Conservation (phyloP, 2,797 vertebrate species). For the Cyprinella venusta region DNA sequence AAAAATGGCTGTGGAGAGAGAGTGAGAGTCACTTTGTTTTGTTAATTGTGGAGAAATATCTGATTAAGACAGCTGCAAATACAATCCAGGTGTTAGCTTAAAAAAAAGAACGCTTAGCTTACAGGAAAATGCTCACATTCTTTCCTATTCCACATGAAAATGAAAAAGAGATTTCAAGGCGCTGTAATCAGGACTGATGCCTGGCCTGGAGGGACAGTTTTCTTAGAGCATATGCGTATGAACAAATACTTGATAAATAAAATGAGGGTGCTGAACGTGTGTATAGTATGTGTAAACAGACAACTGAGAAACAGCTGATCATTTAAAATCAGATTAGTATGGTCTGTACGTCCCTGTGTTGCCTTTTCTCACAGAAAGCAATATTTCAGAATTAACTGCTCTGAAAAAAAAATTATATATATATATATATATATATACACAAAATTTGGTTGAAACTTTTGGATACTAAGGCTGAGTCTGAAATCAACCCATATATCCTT, state of each 20-base stretch:
- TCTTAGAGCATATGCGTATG: not conserved
- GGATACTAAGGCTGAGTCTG: too few species aligned
- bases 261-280: not conserved
- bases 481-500: too few species aligned
- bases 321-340: not conserved
- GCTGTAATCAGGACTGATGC: conserved; percentile 20
- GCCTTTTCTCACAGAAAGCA: not conserved
- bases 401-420: too few species aligned
- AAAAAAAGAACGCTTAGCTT: conserved; percentile 28
- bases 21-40: conserved; percentile 41
- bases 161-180: conserved; percentile 12
- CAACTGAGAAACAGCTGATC: not conserved
- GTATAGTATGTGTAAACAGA: not conserved
- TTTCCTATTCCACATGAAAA: conserved; percentile 50
- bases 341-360: not conserved
- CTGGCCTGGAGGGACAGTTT: not conserved
- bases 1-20: conserved; percentile 40
- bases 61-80: conserved; percentile 54
- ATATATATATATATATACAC: too few species aligned
- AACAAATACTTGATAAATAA: not conserved
- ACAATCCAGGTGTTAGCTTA: conserved; percentile 43
- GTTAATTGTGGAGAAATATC: conserved; percentile 44
- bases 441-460: too few species aligned
- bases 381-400: too few species aligned
- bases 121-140: conserved; percentile 44